phyloP scores from a whole-genome alignment of 2,113 vertebrate species.

The Redunca redunca region DNA sequence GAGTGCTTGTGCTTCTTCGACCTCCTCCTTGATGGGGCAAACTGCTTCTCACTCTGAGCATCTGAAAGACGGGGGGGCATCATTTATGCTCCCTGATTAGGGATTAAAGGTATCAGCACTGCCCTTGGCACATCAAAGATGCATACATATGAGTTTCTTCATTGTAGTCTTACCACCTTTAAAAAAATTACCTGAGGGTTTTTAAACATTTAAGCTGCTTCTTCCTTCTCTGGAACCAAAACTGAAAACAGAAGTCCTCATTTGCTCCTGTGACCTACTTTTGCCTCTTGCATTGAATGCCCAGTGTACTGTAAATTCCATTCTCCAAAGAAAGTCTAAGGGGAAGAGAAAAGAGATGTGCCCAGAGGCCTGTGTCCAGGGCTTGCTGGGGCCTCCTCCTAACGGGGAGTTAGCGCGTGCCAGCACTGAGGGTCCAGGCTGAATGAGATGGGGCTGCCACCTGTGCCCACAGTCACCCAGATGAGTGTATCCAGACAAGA shows the following conservation, averaged over 20 bases:
- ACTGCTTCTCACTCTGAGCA: neutral
- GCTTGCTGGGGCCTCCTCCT: neutral
- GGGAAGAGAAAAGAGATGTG: neutral
- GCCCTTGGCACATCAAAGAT: neutral
- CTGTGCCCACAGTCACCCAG: neutral
- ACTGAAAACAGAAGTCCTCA: constrained; percentile 36
- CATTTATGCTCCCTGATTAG: neutral
- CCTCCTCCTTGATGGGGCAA: neutral
- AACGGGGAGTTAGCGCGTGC: neutral
- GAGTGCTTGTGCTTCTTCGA: neutral
- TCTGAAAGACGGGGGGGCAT: neutral
- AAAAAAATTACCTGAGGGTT: neutral
- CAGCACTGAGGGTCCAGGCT: neutral
- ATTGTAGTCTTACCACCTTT: neutral
- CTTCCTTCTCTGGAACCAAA: neutral
- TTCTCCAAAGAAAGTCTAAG: neutral
- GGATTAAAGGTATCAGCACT: neutral
- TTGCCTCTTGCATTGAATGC: constrained; percentile 1
- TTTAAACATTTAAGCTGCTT: neutral
- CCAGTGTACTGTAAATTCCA: constrained; percentile 21
- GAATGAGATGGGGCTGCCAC: neutral
- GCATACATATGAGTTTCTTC: neutral
- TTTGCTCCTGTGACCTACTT: constrained; percentile 44
- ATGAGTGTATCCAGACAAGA: neutral
- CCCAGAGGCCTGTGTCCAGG: neutral